Evolutionary conservation across 2,797 vertebrate species (phyloP).

Genomic region (Sus cebifrons): DNA sequence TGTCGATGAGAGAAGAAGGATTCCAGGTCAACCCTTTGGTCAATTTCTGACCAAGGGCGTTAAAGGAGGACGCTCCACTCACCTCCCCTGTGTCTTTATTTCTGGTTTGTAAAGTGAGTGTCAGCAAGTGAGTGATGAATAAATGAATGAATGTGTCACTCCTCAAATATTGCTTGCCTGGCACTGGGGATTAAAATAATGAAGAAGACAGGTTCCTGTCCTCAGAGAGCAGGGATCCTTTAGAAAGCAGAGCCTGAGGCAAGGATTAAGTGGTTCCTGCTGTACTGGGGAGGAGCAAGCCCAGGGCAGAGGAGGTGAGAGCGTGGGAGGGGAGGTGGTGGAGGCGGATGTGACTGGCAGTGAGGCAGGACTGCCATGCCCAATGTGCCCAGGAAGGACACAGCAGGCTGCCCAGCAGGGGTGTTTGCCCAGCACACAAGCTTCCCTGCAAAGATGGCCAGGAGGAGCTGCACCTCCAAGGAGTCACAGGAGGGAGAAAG

Average conservation of each 20-base stretch:
- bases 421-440: fast-evolving
- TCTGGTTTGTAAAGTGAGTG: background rate
- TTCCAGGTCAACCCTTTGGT: background rate
- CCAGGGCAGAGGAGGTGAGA: background rate
- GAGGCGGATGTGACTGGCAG: fast-evolving
- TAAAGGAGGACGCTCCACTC: background rate
- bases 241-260: slow-evolving; percentile 1
- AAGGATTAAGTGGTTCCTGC: background rate
- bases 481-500: background rate
- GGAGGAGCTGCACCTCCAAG: fast-evolving
- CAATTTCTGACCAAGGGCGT: background rate
- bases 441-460: background rate
- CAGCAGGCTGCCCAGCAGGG: fast-evolving
- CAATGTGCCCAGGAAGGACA: fast-evolving
- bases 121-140: too few species aligned
- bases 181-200: background rate
- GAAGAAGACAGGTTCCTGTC: background rate
- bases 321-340: background rate
- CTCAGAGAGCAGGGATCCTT: background rate
- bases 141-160: background rate
- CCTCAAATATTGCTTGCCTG: background rate
- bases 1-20: background rate
- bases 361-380: fast-evolving
- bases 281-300: background rate
- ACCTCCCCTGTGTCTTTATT: background rate